Percentiles rank a stretch among this genome's conserved stretches.
phyloP scores from a whole-genome alignment of 2,888 invertebrate species.

The Acronicta aceris region DNA sequence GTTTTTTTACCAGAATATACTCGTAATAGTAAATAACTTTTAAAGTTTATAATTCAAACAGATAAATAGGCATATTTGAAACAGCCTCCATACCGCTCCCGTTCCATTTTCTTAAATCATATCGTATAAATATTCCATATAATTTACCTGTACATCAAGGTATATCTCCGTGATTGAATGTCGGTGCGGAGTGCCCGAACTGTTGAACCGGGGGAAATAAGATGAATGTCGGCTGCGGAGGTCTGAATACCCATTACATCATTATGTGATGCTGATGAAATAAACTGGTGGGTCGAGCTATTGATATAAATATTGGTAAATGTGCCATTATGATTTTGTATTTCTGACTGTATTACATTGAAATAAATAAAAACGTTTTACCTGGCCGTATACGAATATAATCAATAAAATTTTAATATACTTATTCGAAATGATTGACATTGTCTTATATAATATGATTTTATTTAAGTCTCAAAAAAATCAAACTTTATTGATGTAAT shows the following conservation, averaged over 20 bases:
- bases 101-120: background rate
- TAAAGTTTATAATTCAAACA: too few relatives aligned
- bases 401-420: too few relatives aligned
- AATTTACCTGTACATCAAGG: constrained; percentile 26
- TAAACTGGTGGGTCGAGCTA: constrained; percentile 21
- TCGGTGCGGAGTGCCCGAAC: constrained; percentile 9
- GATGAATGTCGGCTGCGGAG: constrained; percentile 44
- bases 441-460: too few relatives aligned
- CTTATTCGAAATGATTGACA: too few relatives aligned
- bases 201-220: constrained; percentile 47
- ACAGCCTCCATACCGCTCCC: too few relatives aligned
- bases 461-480: too few relatives aligned
- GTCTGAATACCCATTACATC: constrained; percentile 53
- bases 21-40: too few relatives aligned
- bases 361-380: background rate
- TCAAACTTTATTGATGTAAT: too few relatives aligned
- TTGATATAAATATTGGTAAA: constrained; percentile 14
- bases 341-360: background rate
- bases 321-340: background rate
- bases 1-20: too few relatives aligned
- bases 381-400: too few relatives aligned
- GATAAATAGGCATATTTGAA: too few relatives aligned
- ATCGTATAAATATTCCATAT: constrained; percentile 1
- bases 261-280: constrained; percentile 45
- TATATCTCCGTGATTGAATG: constrained; percentile 51